Evolutionary conservation across 1,140 invertebrate species (phyloP).

Genomic region (Nixonia krombeini): DNA sequence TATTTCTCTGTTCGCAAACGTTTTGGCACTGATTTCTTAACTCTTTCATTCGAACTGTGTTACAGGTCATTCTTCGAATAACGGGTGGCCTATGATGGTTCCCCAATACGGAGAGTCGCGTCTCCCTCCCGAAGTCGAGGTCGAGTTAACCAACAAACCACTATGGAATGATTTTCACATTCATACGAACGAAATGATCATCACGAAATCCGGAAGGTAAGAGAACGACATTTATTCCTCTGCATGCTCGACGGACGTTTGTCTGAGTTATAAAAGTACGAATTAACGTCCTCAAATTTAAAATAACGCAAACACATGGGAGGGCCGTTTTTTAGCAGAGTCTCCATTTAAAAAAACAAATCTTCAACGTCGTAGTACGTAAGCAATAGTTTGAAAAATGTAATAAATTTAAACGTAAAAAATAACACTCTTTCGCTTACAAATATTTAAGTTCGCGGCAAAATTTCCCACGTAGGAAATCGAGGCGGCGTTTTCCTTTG

Average conservation of each 20-base stretch:
- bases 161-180: conserved; percentile 77
- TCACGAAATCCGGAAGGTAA: conserved; percentile 82
- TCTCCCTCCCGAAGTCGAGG: conserved; percentile 36
- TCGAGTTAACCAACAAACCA: conserved; percentile 62
- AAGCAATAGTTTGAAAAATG: not conserved
- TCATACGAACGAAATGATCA: conserved; percentile 82
- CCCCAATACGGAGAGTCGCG: conserved; percentile 9
- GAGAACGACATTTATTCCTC: no score
- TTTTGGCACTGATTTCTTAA: not conserved
- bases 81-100: no score
- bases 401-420: not conserved
- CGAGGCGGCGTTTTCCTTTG: conserved; percentile 10
- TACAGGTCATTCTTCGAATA: no score
- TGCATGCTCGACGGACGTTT: no score
- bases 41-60: not conserved
- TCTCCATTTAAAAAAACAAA: not conserved
- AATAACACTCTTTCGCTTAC: no score
- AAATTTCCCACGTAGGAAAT: not conserved
- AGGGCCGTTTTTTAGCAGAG: not conserved
- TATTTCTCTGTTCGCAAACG: not conserved
- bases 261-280: no score
- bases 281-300: not conserved
- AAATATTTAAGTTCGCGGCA: not conserved
- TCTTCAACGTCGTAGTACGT: not conserved
- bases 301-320: not conserved